These are phyloP conservation scores for Anguilla japonica DNA, from an alignment of 2,113 vertebrate species.

Conservation along the genomic window DNA sequence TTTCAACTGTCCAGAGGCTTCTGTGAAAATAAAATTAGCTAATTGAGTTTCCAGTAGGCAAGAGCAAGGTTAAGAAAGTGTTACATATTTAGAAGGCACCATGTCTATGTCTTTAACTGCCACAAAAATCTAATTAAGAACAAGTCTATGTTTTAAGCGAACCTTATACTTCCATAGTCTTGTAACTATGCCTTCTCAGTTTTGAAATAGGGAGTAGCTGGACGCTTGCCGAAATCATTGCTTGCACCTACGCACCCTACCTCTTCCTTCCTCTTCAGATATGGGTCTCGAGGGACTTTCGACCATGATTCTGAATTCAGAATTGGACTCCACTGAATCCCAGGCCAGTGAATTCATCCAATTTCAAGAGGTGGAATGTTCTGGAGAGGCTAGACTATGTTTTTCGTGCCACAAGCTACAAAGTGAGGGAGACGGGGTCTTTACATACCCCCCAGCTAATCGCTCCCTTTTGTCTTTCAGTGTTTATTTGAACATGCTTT, in stretches of 20 bases:
- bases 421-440: no score
- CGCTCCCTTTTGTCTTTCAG: neutral
- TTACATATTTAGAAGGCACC: neutral
- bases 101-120: neutral
- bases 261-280: neutral
- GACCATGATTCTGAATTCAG: neutral
- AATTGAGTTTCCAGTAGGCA: constrained; percentile 1
- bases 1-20: neutral
- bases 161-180: neutral
- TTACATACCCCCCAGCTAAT: no score
- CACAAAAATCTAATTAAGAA: neutral
- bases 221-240: neutral
- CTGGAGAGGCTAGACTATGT: neutral
- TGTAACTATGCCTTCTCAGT: neutral
- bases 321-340: neutral
- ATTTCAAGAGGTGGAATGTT: neutral
- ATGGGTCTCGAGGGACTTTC: neutral
- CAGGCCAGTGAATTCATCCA: neutral
- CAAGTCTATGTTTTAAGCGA: neutral
- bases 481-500: neutral
- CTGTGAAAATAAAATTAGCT: neutral
- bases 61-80: neutral
- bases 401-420: no score
- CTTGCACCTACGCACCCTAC: neutral
- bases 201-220: neutral